Percentiles rank a stretch among this genome's conserved stretches.
phyloP scores from a whole-genome alignment of 2,888 invertebrate genomes.

The Athalia rosae region DNA sequence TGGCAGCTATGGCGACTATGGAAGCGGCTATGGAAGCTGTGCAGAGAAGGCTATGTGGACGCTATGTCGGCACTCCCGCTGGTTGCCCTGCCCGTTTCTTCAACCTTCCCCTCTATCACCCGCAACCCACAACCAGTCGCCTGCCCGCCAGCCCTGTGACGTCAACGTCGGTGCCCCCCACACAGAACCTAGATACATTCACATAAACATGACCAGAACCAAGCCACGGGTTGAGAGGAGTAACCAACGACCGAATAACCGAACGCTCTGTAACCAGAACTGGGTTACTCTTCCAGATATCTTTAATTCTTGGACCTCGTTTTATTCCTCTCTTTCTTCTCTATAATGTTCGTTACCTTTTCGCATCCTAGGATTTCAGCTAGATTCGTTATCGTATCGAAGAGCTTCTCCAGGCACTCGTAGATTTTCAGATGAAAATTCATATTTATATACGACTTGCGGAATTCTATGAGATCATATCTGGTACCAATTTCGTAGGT shows the following conservation, averaged over 20 bases:
- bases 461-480: no score
- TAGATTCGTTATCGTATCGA: not conserved
- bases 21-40: slow-evolving; percentile 43
- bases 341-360: not conserved
- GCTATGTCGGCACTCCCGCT: slow-evolving; percentile 43
- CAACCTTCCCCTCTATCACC: not conserved
- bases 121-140: slow-evolving; percentile 33
- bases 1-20: slow-evolving; percentile 44
- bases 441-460: no score
- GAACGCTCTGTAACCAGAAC: slow-evolving; percentile 45
- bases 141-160: slow-evolving; percentile 46
- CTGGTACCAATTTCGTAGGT: no score
- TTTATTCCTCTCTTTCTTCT: not conserved
- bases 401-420: no score
- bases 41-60: slow-evolving; percentile 45
- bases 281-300: slow-evolving; percentile 40
- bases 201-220: slow-evolving; percentile 43
- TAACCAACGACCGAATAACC: slow-evolving; percentile 42
- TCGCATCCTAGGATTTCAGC: not conserved
- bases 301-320: not conserved
- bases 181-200: slow-evolving; percentile 46
- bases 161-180: slow-evolving; percentile 45
- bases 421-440: not conserved
- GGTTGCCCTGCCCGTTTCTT: slow-evolving; percentile 40
- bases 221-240: slow-evolving; percentile 38